phyloP scores from a whole-genome alignment of 2,888 invertebrate species.

The Stenotaenia linearis region DNA sequence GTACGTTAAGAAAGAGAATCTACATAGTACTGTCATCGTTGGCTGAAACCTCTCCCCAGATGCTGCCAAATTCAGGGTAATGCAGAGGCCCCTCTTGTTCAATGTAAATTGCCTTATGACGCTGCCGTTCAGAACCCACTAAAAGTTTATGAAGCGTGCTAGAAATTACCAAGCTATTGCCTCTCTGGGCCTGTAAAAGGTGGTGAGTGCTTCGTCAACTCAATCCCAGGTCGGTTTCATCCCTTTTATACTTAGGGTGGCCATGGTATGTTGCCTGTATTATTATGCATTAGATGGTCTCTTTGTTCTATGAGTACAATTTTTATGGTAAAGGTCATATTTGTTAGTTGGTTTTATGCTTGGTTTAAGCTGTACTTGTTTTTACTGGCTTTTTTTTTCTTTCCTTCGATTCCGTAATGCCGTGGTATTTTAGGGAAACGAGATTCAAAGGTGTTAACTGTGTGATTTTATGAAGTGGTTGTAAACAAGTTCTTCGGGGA shows the following conservation, averaged over 20 bases:
- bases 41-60: conserved; percentile 26
- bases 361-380: background rate
- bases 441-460: background rate
- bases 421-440: background rate
- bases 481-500: background rate
- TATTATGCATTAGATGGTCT: conserved; percentile 12
- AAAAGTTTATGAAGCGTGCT: conserved; percentile 26
- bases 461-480: background rate
- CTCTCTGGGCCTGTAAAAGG: conserved; percentile 26
- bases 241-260: background rate
- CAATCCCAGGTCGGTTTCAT: conserved; percentile 19
- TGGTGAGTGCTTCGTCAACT: conserved; percentile 24
- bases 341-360: conserved; percentile 4
- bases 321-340: conserved; percentile 20
- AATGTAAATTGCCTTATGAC: conserved; percentile 26
- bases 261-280: background rate
- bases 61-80: conserved; percentile 24
- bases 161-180: conserved; percentile 17
- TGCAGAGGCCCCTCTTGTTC: conserved; percentile 9
- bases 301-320: background rate
- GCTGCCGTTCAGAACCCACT: conserved; percentile 24
- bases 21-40: conserved; percentile 23
- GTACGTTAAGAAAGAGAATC: conserved; percentile 17
- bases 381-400: background rate
- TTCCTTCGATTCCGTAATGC: background rate